These are phyloP conservation scores for Erebia palarica DNA, from an alignment of 2,888 invertebrate genomes.

Conservation along the genomic window DNA sequence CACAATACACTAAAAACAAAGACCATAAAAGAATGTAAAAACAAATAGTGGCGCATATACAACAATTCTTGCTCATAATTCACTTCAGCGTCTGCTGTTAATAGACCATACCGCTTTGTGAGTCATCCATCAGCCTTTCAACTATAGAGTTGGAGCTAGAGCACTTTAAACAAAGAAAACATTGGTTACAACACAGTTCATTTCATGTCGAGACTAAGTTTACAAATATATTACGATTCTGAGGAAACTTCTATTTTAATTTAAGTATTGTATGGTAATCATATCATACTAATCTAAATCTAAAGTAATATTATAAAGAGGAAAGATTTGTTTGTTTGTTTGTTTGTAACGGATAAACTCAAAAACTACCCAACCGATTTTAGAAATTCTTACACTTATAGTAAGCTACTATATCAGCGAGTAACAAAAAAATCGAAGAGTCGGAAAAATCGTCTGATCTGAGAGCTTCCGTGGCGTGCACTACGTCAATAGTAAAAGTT, in stretches of 20 bases:
- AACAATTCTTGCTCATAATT: constrained; percentile 12
- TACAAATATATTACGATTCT: constrained; percentile 7
- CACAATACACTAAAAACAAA: background rate
- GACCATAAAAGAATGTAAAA: background rate
- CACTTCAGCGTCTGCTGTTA: constrained; percentile 2
- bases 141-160: background rate
- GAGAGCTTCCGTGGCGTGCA: no score
- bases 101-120: constrained; percentile 12
- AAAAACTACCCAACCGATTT: no score
- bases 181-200: constrained; percentile 2
- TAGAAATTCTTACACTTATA: no score
- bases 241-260: background rate
- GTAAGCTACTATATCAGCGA: no score
- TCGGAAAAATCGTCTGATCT: no score
- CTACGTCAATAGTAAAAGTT: no score
- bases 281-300: no score
- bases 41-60: constrained; percentile 1
- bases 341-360: no score
- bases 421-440: no score
- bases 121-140: constrained; percentile 19
- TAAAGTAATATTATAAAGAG: no score
- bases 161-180: constrained; percentile 24
- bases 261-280: background rate
- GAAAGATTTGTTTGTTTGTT: no score
- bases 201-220: background rate